Conservation (phyloP, 2,797 vertebrate species). For the Microtus obscurus region DNA sequence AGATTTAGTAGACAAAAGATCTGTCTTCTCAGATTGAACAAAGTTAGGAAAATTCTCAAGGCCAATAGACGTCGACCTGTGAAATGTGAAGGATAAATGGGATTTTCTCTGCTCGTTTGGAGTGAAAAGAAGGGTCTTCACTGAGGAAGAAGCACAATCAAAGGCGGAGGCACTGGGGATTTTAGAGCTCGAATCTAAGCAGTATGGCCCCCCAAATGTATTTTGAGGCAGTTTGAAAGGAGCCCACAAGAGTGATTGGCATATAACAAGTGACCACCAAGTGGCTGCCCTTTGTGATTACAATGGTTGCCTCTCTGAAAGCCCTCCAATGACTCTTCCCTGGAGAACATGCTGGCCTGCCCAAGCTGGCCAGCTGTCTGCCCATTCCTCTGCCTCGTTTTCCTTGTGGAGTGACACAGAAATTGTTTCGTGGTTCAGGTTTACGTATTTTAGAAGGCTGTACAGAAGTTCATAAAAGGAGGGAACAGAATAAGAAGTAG, state of each 20-base stretch:
- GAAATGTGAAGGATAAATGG: neutral
- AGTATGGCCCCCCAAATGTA: neutral
- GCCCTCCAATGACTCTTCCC: neutral
- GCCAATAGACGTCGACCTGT: neutral
- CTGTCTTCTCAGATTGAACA: neutral
- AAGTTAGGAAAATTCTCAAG: neutral
- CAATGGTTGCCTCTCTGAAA: neutral
- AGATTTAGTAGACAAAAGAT: neutral
- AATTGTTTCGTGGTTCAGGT: neutral
- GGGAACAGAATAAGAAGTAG: neutral
- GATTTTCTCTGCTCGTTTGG: conserved; percentile 18
- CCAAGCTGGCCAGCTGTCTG: neutral
- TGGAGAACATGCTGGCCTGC: neutral
- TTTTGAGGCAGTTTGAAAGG: conserved; percentile 13
- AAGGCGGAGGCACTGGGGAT: neutral
- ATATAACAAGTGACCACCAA: neutral
- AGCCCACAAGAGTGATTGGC: neutral
- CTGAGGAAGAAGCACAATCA: neutral
- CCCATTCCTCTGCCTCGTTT: neutral
- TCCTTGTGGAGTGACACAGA: neutral
- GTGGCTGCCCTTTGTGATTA: neutral
- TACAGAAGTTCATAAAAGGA: neutral
- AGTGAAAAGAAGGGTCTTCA: neutral
- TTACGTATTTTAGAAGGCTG: neutral
- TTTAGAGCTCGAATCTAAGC: neutral